Conservation (phyloP, 2,113 vertebrate species). For the Lepisosteus oculatus region DNA sequence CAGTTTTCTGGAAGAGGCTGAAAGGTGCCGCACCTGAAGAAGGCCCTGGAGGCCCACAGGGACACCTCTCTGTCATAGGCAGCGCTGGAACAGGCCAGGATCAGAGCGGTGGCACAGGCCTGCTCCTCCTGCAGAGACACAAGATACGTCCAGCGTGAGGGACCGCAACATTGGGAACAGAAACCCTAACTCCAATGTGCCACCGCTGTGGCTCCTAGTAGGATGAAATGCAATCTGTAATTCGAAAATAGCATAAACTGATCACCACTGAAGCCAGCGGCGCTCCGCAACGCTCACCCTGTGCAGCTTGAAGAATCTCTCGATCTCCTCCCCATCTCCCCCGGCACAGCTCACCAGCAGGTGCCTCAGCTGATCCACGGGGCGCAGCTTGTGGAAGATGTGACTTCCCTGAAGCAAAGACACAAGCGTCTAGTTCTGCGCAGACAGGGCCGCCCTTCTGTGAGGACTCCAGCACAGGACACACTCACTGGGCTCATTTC, state of each 20-base stretch:
- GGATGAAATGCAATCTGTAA: no score
- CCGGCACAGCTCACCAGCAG: constrained; percentile 88
- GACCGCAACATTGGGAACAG: no score
- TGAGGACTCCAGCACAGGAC: no score
- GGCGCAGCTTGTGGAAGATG: constrained; percentile 93
- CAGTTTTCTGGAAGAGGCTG: neutral
- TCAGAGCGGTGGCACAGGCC: constrained; percentile 88
- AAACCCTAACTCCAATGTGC: no score
- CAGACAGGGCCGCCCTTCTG: no score
- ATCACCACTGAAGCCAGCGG: no score
- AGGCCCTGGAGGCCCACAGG: constrained; percentile 88
- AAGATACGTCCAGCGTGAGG: no score
- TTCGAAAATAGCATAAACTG: neutral
- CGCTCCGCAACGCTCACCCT: constrained; percentile 62
- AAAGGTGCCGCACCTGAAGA: constrained; percentile 78
- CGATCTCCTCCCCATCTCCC: constrained; percentile 92
- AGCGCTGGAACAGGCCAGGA: constrained; percentile 86
- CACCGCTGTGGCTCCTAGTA: no score
- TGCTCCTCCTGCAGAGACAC: constrained; percentile 78
- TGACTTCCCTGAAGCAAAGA: constrained; percentile 78
- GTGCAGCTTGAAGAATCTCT: constrained; percentile 94
- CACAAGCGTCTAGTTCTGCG: neutral
- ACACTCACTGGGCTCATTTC: no score
- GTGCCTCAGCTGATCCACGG: constrained; percentile 91
- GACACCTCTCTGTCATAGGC: constrained; percentile 87